phyloP scores from a whole-genome alignment of 2,113 vertebrate species.

The Neomonachus schauinslandi region DNA sequence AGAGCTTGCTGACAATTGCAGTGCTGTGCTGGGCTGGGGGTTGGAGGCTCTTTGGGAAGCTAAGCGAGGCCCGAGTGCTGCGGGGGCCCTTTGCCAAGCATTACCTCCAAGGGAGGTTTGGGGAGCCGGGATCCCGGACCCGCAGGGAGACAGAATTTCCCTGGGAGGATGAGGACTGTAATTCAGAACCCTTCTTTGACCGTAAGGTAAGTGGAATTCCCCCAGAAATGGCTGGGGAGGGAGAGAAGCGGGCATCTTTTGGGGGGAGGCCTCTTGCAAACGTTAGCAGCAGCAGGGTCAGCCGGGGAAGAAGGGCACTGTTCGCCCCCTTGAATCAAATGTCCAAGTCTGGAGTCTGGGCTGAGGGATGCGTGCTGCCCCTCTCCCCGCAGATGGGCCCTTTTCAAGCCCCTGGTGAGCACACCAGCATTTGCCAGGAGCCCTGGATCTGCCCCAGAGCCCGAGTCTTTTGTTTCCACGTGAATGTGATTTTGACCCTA shows the following conservation, averaged over 20 bases:
- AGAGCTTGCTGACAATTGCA: slow-evolving; percentile 69
- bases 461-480: not conserved
- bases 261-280: not conserved
- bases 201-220: slow-evolving; percentile 67
- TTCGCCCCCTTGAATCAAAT: not conserved
- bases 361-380: not conserved
- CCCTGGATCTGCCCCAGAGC: not conserved
- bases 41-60: not conserved
- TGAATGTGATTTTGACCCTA: slow-evolving; percentile 10
- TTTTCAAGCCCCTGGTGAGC: not conserved
- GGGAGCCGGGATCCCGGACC: slow-evolving; percentile 51
- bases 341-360: not conserved
- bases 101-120: not conserved
- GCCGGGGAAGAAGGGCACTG: not conserved
- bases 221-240: not conserved
- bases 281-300: not conserved
- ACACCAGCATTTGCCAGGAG: not conserved
- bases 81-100: slow-evolving; percentile 67
- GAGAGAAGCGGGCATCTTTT: not conserved
- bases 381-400: not conserved
- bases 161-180: slow-evolving; percentile 69
- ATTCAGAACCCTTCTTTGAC: slow-evolving; percentile 56
- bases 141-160: slow-evolving; percentile 33
- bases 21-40: not conserved
- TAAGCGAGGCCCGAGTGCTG: not conserved